Conservation (phyloP, 2,888 invertebrate genomes). For the Limenitis camilla region DNA sequence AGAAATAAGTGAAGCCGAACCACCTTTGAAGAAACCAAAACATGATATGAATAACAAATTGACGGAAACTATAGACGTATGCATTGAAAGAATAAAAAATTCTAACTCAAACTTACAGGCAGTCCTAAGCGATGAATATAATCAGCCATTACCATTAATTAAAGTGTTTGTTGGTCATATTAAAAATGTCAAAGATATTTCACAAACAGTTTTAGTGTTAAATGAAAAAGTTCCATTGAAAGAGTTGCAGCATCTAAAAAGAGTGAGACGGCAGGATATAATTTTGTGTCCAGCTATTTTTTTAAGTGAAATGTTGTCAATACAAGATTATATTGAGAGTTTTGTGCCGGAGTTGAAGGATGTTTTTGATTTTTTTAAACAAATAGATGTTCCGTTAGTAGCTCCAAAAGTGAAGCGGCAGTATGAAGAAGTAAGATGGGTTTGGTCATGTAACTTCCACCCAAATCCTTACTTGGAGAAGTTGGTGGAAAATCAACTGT, state of each 20-base stretch:
- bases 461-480: constrained; percentile 83
- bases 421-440: constrained; percentile 71
- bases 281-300: constrained; percentile 63
- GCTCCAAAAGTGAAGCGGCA: constrained; percentile 80
- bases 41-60: constrained; percentile 11
- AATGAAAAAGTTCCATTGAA: constrained; percentile 76
- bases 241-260: constrained; percentile 81
- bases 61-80: constrained; percentile 33
- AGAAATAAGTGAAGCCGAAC: constrained; percentile 31
- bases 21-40: constrained; percentile 44
- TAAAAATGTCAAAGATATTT: constrained; percentile 75
- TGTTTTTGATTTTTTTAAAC: constrained; percentile 66
- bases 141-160: constrained; percentile 59
- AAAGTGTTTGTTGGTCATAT: constrained; percentile 77
- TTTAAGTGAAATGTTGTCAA: constrained; percentile 35
- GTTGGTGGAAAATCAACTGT: constrained; percentile 76
- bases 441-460: constrained; percentile 92
- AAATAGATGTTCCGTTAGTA: constrained; percentile 73
- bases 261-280: constrained; percentile 77
- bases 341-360: constrained; percentile 65
- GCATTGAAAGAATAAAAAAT: constrained; percentile 34
- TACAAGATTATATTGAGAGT: constrained; percentile 53
- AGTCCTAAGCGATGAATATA: constrained; percentile 72
- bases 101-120: constrained; percentile 53
- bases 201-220: constrained; percentile 74